These are phyloP conservation scores for Julus scanicus DNA, from an alignment of 2,888 invertebrate genomes.

Conservation along the genomic window DNA sequence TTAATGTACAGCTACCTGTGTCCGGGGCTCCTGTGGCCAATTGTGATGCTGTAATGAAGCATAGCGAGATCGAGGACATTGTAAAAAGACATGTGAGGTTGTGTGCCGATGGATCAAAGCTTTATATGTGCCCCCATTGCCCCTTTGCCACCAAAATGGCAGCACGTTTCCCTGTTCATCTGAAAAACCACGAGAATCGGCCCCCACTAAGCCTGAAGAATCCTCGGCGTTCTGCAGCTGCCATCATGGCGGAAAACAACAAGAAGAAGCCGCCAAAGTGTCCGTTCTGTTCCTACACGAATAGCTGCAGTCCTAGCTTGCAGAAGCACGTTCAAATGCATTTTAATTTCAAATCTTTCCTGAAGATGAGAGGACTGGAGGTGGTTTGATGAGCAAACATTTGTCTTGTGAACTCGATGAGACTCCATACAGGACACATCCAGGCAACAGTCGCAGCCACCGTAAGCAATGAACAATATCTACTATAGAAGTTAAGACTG, in stretches of 20 bases:
- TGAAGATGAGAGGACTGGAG: conserved; percentile 12
- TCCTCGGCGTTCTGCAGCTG: conserved; percentile 14
- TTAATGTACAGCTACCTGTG: not conserved
- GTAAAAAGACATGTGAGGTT: not conserved
- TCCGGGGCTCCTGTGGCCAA: no score
- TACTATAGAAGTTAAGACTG: no score
- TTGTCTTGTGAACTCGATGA: no score
- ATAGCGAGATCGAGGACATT: not conserved
- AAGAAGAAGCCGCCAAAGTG: not conserved
- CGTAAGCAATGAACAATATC: no score
- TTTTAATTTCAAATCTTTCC: conserved; percentile 3
- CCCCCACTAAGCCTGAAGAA: not conserved
- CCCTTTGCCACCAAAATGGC: conserved; percentile 24
- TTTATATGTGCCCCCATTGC: not conserved
- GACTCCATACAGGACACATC: no score
- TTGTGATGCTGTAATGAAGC: not conserved
- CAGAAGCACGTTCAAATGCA: conserved; percentile 33
- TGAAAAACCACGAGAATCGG: conserved; percentile 26
- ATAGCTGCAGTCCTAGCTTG: conserved; percentile 7
- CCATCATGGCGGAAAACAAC: not conserved
- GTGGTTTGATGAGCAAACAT: not conserved
- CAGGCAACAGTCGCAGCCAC: no score
- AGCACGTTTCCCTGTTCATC: not conserved
- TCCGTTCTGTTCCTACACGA: conserved; percentile 10
- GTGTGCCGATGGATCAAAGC: not conserved